Evolutionary conservation across 2,797 vertebrate genomes (phyloP).

Genomic region (Parauchenoglanis punctatus): DNA sequence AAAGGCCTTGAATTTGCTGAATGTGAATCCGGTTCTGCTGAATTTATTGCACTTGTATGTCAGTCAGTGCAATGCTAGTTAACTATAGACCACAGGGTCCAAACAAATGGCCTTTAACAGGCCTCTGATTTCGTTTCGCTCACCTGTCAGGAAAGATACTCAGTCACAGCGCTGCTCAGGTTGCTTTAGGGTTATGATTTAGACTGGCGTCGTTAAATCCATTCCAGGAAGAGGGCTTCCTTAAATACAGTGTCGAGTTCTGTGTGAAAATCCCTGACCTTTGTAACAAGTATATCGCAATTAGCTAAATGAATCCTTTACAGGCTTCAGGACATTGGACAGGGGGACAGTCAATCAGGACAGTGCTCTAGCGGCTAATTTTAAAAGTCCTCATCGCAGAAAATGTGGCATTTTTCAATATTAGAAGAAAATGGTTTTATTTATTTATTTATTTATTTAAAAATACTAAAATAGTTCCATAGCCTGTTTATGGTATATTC

Average conservation of each 20-base stretch:
- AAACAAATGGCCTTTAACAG: conserved; percentile 9
- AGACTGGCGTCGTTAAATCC: background rate
- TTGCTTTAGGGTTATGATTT: background rate
- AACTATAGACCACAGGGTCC: conserved; percentile 29
- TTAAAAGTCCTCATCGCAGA: background rate
- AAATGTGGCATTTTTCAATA: background rate
- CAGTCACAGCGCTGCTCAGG: background rate
- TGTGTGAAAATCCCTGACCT: background rate
- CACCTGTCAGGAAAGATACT: background rate
- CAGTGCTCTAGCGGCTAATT: no score
- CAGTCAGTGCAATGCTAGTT: background rate
- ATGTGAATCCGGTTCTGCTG: background rate
- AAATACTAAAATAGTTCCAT: background rate
- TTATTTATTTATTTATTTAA: background rate
- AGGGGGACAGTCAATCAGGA: no score
- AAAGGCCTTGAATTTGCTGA: background rate
- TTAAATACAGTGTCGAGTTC: background rate
- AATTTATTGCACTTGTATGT: conserved; percentile 44
- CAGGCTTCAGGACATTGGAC: no score
- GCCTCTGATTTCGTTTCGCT: conserved; percentile 36
- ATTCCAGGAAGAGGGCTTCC: background rate
- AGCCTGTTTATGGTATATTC: background rate
- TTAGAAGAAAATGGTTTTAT: background rate
- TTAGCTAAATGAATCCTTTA: background rate
- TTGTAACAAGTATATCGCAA: background rate